Conservation (phyloP, 2,113 vertebrate genomes). For the Panthera tigris region DNA sequence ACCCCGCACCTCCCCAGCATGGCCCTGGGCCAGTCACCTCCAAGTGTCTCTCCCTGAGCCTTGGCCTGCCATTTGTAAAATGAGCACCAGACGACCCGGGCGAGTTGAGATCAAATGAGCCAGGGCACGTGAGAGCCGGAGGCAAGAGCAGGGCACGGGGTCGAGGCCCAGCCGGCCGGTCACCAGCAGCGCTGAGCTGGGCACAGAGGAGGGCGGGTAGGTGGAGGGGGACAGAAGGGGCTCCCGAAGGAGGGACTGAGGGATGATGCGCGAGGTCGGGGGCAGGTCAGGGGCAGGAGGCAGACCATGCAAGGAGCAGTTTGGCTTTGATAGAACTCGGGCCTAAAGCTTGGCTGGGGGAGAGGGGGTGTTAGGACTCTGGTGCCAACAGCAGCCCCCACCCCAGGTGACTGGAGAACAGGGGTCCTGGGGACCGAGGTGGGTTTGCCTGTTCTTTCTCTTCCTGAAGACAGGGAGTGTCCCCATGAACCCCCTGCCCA, state of each 20-base stretch:
- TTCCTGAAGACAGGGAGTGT: background rate
- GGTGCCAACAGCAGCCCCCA: background rate
- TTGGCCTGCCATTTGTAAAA: background rate
- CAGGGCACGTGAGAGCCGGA: background rate
- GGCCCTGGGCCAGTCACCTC: constrained; percentile 50
- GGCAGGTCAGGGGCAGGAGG: background rate
- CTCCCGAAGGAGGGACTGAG: background rate
- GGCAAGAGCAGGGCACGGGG: background rate
- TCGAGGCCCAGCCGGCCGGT: background rate
- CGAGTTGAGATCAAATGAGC: background rate
- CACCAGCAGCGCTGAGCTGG: background rate
- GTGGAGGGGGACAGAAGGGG: background rate
- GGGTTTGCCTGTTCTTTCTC: background rate
- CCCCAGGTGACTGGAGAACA: background rate
- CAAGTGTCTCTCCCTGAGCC: constrained; percentile 1
- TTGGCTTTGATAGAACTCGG: background rate
- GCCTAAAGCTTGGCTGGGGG: background rate
- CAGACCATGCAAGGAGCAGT: background rate
- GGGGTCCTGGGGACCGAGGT: background rate
- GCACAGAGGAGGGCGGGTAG: background rate
- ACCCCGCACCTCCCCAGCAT: background rate
- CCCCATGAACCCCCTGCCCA: background rate
- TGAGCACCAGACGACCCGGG: background rate
- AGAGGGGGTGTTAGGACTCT: background rate
- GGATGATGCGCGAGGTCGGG: background rate